Evolutionary conservation across 2,113 vertebrate species (phyloP).

Genomic region (Stegastes partitus): DNA sequence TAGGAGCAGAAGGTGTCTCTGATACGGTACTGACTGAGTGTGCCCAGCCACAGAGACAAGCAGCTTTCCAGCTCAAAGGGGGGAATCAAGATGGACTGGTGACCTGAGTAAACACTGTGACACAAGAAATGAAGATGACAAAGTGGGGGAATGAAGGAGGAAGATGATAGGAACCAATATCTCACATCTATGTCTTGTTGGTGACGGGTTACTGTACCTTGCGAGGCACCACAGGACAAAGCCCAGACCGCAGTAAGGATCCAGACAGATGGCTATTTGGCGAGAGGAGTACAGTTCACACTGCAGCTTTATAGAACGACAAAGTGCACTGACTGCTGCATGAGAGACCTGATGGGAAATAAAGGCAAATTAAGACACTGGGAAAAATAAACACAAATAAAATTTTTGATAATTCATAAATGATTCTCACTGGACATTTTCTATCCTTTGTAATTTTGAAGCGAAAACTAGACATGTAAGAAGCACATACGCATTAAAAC

Average conservation of each 20-base stretch:
- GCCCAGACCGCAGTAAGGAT: slow-evolving; percentile 97
- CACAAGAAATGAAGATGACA: neutral
- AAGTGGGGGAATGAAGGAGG: neutral
- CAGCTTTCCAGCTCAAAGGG: slow-evolving; percentile 97
- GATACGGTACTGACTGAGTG: slow-evolving; percentile 97
- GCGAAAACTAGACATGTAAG: neutral
- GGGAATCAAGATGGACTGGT: slow-evolving; percentile 98
- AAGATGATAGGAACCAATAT: neutral
- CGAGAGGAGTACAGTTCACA: slow-evolving; percentile 98
- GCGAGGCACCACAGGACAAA: slow-evolving; percentile 99
- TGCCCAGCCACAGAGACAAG: slow-evolving; percentile 95
- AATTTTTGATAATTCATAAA: too few relatives aligned
- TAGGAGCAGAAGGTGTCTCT: slow-evolving; percentile 99
- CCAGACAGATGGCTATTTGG: slow-evolving; percentile 98
- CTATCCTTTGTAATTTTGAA: too few relatives aligned
- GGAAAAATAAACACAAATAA: neutral
- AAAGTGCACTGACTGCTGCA: slow-evolving; percentile 91
- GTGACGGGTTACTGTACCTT: slow-evolving; percentile 83
- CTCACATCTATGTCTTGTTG: neutral
- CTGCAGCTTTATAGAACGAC: slow-evolving; percentile 97
- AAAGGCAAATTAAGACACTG: neutral
- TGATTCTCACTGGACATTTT: neutral
- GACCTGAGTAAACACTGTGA: slow-evolving; percentile 94
- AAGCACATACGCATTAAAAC: neutral
- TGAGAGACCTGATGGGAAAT: slow-evolving; percentile 91